phyloP scores from a whole-genome alignment of 2,113 vertebrate genomes.

The Cynocephalus volans region DNA sequence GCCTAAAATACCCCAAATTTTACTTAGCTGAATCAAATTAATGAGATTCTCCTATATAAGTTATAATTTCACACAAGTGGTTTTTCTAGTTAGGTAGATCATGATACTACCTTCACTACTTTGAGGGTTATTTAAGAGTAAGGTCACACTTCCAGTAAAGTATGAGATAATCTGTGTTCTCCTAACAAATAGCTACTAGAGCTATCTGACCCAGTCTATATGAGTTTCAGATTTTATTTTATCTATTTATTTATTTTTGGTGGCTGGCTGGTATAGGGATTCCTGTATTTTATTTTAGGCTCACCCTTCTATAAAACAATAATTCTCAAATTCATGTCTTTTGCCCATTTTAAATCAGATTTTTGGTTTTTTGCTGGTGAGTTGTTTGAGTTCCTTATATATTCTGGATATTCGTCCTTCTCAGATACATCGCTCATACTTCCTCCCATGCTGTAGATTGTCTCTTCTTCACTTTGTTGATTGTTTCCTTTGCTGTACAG shows the following conservation, averaged over 20 bases:
- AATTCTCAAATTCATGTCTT: background rate
- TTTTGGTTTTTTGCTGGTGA: too few species aligned
- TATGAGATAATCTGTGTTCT: background rate
- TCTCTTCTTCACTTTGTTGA: too few species aligned
- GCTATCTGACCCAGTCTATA: background rate
- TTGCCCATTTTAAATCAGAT: too few species aligned
- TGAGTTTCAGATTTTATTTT: background rate
- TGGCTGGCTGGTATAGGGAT: too few species aligned
- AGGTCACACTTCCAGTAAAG: background rate
- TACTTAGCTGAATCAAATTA: conserved; percentile 11
- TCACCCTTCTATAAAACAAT: background rate
- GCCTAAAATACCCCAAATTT: conserved; percentile 31
- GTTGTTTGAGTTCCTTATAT: too few species aligned
- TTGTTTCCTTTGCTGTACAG: too few species aligned
- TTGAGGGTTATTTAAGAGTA: background rate
- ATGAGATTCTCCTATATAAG: background rate
- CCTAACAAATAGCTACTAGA: background rate
- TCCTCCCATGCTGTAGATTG: too few species aligned
- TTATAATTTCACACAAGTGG: background rate
- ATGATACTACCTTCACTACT: background rate
- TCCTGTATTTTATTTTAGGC: background rate
- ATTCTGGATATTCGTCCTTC: too few species aligned
- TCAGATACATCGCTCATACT: too few species aligned
- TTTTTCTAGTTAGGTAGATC: background rate
- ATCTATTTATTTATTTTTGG: too few species aligned